These are phyloP conservation scores for Hirtodrosophila duncani DNA, from an alignment of 2,888 invertebrate genomes.

Conservation along the genomic window DNA sequence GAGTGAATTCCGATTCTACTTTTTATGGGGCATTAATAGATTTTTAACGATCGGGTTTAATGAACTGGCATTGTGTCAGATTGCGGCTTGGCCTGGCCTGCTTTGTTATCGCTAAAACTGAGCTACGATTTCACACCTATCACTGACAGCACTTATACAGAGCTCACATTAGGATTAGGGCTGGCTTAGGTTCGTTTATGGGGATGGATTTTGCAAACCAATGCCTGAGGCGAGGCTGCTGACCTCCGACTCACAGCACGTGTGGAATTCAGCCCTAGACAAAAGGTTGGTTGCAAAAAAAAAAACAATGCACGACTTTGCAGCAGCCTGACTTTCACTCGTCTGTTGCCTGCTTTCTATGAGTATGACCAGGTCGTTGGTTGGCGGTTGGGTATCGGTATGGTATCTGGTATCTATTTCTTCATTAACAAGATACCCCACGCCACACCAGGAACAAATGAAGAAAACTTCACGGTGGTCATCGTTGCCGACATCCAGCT, in stretches of 20 bases:
- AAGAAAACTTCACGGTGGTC: conserved; percentile 58
- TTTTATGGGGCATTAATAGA: conserved; percentile 26
- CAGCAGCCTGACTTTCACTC: conserved; percentile 62
- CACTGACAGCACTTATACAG: neutral
- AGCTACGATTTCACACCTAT: conserved; percentile 26
- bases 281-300: too few species aligned
- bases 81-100: conserved; percentile 6
- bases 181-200: too few species aligned
- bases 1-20: conserved; percentile 55
- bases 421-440: conserved; percentile 59
- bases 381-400: conserved; percentile 28
- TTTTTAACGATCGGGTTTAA: conserved; percentile 42
- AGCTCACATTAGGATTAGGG: too few species aligned
- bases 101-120: conserved; percentile 3
- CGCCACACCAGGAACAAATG: neutral
- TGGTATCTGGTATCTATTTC: conserved; percentile 51
- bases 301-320: conserved; percentile 60
- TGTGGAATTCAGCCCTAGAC: too few species aligned
- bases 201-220: too few species aligned
- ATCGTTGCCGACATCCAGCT: conserved; percentile 57
- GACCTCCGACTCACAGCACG: conserved; percentile 35
- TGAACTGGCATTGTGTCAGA: conserved; percentile 21
- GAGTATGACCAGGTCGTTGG: neutral
- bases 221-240: neutral
- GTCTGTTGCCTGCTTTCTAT: conserved; percentile 37